Evolutionary conservation across 1,140 invertebrate species (phyloP).

Genomic region (Antheraea pernyi): DNA sequence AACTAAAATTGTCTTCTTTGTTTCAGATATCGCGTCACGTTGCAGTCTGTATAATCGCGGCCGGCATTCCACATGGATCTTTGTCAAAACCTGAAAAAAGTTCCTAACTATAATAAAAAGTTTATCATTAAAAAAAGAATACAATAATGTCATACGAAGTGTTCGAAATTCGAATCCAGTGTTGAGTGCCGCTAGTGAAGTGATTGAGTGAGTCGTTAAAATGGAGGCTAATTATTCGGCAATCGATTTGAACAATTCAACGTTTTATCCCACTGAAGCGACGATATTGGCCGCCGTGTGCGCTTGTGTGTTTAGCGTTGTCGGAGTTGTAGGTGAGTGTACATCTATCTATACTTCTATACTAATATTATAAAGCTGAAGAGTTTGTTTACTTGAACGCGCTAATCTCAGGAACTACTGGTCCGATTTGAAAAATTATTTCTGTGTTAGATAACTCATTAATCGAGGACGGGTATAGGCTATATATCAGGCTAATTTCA

Average conservation of each 20-base stretch:
- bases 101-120: not conserved
- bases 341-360: not conserved
- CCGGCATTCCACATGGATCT: constrained; percentile 9
- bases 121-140: constrained; percentile 3
- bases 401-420: too few relatives aligned
- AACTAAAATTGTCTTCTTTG: not conserved
- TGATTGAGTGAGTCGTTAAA: constrained; percentile 1
- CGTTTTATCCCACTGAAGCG: constrained; percentile 83
- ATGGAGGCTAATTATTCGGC: constrained; percentile 25
- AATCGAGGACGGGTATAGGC: too few relatives aligned
- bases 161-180: constrained; percentile 8
- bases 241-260: constrained; percentile 43
- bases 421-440: too few relatives aligned
- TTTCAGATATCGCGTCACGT: constrained; percentile 7
- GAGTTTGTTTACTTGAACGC: too few relatives aligned
- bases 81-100: not conserved
- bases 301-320: constrained; percentile 87
- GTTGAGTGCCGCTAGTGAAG: constrained; percentile 11
- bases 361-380: too few relatives aligned
- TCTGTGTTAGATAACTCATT: too few relatives aligned
- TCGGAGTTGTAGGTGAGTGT: constrained; percentile 87
- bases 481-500: too few relatives aligned
- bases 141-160: not conserved
- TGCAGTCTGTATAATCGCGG: not conserved
- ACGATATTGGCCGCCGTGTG: constrained; percentile 88